phyloP scores from a whole-genome alignment of 2,888 invertebrate species.

The Epiblema foenella region DNA sequence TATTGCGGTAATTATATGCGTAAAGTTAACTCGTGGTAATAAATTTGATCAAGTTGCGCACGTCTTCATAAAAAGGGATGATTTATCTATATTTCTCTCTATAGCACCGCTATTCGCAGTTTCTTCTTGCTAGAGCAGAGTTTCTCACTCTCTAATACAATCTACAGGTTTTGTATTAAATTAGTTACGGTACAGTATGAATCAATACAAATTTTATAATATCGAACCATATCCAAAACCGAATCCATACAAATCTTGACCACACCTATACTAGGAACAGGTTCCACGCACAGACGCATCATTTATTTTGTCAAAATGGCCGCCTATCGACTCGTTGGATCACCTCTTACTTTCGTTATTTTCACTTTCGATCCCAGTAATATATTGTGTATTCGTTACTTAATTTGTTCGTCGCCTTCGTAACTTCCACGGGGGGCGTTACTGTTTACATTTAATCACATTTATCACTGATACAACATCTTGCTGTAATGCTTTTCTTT shows the following conservation, averaged over 20 bases:
- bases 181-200: conserved; percentile 24
- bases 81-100: conserved; percentile 20
- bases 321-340: conserved; percentile 58
- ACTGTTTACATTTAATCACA: conserved; percentile 53
- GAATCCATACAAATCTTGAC: conserved; percentile 44
- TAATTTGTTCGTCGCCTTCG: conserved; percentile 59
- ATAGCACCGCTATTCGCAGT: conserved; percentile 8
- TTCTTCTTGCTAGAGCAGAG: not conserved
- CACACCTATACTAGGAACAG: conserved; percentile 54
- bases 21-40: conserved; percentile 24
- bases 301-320: conserved; percentile 66
- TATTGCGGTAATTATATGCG: conserved; percentile 31
- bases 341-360: conserved; percentile 75
- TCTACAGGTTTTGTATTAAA: conserved; percentile 13
- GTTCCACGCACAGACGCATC: conserved; percentile 57
- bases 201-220: conserved; percentile 33
- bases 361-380: conserved; percentile 78
- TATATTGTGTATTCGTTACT: conserved; percentile 65
- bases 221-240: conserved; percentile 20
- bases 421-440: conserved; percentile 57
- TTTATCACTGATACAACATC: conserved; percentile 43
- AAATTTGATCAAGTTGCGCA: conserved; percentile 18
- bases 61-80: conserved; percentile 31
- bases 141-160: not conserved
- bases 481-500: conserved; percentile 44